Conservation (phyloP, 2,888 invertebrate species). For the Andrena dorsata region DNA sequence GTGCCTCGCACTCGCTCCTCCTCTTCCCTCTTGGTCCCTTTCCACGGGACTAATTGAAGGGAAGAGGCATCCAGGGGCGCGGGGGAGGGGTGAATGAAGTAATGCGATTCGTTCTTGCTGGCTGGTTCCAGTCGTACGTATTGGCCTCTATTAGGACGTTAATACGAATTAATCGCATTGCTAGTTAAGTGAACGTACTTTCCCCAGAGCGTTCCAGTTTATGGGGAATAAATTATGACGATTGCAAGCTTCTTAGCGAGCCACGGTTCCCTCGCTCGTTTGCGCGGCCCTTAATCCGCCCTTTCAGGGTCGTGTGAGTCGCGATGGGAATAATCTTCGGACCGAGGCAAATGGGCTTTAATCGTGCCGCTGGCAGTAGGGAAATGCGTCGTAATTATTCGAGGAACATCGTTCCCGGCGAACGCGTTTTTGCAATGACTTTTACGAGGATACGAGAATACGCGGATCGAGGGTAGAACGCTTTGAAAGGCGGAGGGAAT, state of each 20-base stretch:
- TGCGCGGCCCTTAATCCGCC: constrained; percentile 45
- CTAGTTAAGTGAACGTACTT: constrained; percentile 34
- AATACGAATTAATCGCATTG: constrained; percentile 57
- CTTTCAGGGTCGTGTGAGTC: constrained; percentile 34
- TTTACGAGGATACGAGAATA: neutral
- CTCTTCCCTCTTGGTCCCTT: constrained; percentile 1
- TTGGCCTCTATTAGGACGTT: constrained; percentile 45
- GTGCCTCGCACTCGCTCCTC: neutral
- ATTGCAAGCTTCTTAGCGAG: constrained; percentile 38
- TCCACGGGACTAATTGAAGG: constrained; percentile 37
- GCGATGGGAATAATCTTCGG: constrained; percentile 36
- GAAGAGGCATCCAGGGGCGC: constrained; percentile 3
- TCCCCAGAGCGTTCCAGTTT: constrained; percentile 32
- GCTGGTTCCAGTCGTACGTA: constrained; percentile 18
- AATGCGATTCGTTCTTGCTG: constrained; percentile 19
- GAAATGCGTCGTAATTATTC: constrained; percentile 14
- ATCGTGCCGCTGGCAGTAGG: neutral
- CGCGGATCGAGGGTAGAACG: neutral
- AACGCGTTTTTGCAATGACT: neutral
- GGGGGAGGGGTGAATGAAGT: constrained; percentile 19
- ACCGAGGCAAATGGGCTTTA: constrained; percentile 25
- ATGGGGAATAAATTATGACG: constrained; percentile 52
- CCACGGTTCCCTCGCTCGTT: constrained; percentile 33
- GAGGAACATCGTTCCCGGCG: neutral
- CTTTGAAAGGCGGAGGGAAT: neutral